phyloP scores from a whole-genome alignment of 2,888 invertebrate genomes.

The Caenorhabditis imperialis region DNA sequence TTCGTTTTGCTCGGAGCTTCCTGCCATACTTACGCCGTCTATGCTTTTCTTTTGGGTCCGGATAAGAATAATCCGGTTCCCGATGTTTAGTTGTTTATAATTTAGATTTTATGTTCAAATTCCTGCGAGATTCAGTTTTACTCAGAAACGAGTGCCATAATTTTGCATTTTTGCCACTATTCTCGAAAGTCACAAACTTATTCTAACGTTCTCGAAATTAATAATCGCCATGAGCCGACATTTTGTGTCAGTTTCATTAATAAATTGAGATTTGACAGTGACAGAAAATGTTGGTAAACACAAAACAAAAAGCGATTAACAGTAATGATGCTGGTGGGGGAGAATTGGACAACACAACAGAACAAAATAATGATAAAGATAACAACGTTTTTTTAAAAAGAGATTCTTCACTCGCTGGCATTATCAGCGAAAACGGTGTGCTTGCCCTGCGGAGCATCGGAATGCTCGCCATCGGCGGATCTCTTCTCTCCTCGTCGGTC shows the following conservation, averaged over 20 bases:
- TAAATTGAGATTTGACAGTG: no score
- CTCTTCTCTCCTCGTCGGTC: slow-evolving; percentile 18
- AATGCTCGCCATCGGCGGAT: slow-evolving; percentile 12
- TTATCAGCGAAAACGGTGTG: slow-evolving; percentile 62
- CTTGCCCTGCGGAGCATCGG: slow-evolving; percentile 50
- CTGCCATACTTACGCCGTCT: slow-evolving; percentile 74
- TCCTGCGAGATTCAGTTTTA: neutral
- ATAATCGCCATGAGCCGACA: no score
- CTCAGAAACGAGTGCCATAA: slow-evolving; percentile 17
- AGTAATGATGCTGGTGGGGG: no score
- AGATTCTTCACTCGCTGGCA: no score
- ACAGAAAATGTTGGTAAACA: no score
- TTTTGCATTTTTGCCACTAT: neutral
- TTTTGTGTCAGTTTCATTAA: no score
- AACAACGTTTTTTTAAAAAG: no score
- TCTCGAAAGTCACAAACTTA: no score
- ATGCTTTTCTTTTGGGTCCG: slow-evolving; percentile 69
- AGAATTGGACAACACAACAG: slow-evolving; percentile 29
- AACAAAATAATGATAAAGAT: slow-evolving; percentile 2
- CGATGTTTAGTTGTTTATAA: slow-evolving; percentile 28
- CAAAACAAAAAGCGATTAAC: slow-evolving; percentile 1
- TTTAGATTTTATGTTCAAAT: neutral
- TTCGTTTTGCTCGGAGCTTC: slow-evolving; percentile 85
- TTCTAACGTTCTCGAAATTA: no score
- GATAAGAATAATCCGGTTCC: slow-evolving; percentile 72